Evolutionary conservation across 2,888 invertebrate species (phyloP), one percentile per base, ranked within the genome.

Genomic region (Thecophora atra): DNA sequence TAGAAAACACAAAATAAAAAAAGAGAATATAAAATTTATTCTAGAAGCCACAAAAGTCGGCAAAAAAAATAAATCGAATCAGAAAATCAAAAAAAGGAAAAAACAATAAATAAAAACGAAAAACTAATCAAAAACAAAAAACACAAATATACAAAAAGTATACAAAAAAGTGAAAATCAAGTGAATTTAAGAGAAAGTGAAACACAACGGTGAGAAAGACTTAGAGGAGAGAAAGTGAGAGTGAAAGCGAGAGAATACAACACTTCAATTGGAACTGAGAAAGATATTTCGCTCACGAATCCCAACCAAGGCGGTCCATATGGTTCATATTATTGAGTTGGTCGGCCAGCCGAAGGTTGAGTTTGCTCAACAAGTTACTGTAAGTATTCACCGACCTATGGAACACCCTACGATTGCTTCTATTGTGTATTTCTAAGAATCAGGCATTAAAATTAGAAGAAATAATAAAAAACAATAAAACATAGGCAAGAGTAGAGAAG

Each of bases 261-360:
- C 15, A 30, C 56, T 73, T 69, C 66, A 60, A 73, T 63, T 37
- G 26, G 21, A 30, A 51, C 63, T 37, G 44, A 44, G 58, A 72
- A 28, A 24, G 60, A 58, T 44, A n/a, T 42, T 17, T 28, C 37
- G 11, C 30, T 30, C 42, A 21, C 47, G 79, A 76, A 28, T 51
- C 26, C 60, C 56, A 64, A 76, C 69, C 78, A 85, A 85, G 85
- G 86, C 89, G 88, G 89, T 90, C 91, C 92, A 91, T 92, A 92
- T 92, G 92, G 92, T 92, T 90, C 92, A 92, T 88, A 91, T 92
- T 89, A 91, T 92, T 88, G 91, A 92, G 89, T 90, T 91, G 88
- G 92, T 92, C 88, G 91, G 91, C 89, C 91, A 92, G 89, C 91
- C 90, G 88, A 91, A 91, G 87, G 91, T 91, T 90, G 92, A 91